phyloP scores from a whole-genome alignment of 2,797 vertebrate genomes.

The Leptatherina wallacei region DNA sequence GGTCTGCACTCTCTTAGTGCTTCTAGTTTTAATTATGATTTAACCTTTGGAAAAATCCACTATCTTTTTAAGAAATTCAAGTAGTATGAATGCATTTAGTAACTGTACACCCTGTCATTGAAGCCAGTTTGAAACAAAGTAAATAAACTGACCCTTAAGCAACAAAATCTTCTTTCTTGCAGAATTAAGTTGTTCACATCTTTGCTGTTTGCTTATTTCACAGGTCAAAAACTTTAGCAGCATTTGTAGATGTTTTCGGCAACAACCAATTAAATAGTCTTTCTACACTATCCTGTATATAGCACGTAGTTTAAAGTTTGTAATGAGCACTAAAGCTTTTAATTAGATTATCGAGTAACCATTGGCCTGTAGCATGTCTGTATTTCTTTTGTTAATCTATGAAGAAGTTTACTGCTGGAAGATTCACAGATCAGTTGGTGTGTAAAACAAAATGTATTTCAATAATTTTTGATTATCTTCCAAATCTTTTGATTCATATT shows the following conservation, averaged over 20 bases:
- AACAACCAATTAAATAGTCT: background rate
- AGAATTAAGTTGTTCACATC: background rate
- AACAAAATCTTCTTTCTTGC: background rate
- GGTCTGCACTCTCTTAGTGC: no score
- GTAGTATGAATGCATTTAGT: background rate
- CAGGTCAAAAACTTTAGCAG: background rate
- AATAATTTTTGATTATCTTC: no score
- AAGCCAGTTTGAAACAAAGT: background rate
- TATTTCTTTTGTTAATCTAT: conserved; percentile 31
- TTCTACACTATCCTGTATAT: background rate
- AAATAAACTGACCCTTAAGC: background rate
- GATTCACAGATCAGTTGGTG: conserved; percentile 1
- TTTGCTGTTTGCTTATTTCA: background rate
- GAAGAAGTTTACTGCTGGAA: conserved; percentile 1
- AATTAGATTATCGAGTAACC: conserved; percentile 41
- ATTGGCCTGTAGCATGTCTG: conserved; percentile 22
- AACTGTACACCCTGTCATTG: background rate
- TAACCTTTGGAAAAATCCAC: no score
- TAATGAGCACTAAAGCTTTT: conserved; percentile 34
- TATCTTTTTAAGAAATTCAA: no score
- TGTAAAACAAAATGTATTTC: background rate
- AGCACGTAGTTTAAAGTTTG: conserved; percentile 30
- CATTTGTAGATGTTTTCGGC: background rate
- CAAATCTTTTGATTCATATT: background rate
- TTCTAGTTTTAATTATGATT: no score